Conservation (phyloP, 2,113 vertebrate species). For the Amphiprion percula region DNA sequence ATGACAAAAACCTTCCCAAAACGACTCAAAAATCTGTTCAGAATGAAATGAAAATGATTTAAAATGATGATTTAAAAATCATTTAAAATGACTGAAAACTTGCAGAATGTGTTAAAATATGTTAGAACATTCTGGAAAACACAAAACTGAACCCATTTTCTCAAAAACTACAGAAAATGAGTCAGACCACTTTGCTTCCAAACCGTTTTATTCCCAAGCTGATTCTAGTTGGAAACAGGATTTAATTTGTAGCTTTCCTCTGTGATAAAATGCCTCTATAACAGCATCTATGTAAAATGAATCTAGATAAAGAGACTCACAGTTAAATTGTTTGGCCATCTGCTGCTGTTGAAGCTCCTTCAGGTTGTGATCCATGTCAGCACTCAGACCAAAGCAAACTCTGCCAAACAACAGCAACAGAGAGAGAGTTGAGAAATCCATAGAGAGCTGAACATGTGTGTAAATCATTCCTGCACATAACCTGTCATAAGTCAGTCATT, state of each 20-base stretch:
- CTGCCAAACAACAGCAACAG: slow-evolving; percentile 76
- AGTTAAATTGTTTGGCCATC: slow-evolving; percentile 60
- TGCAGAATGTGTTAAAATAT: too few species aligned
- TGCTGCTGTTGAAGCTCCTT: slow-evolving; percentile 75
- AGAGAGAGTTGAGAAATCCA: slow-evolving; percentile 53
- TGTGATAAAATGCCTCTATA: too few species aligned
- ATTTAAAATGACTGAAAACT: too few species aligned
- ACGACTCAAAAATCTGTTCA: too few species aligned
- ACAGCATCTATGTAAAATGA: not conserved
- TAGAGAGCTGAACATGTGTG: slow-evolving; percentile 12
- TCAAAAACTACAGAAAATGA: too few species aligned
- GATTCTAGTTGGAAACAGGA: not conserved
- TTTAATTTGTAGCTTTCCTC: not conserved
- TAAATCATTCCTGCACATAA: slow-evolving; percentile 74
- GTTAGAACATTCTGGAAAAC: too few species aligned
- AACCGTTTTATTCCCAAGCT: not conserved
- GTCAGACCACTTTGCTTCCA: too few species aligned
- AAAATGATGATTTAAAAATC: too few species aligned
- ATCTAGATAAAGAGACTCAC: slow-evolving; percentile 70
- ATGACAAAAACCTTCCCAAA: too few species aligned
- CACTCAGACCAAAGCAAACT: slow-evolving; percentile 86
- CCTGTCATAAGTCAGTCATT: slow-evolving; percentile 64
- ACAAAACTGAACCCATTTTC: too few species aligned
- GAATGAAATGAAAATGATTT: too few species aligned
- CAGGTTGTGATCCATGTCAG: slow-evolving; percentile 87